phyloP scores from a whole-genome alignment of 2,797 vertebrate genomes.

The Pogoniulus pusillus region DNA sequence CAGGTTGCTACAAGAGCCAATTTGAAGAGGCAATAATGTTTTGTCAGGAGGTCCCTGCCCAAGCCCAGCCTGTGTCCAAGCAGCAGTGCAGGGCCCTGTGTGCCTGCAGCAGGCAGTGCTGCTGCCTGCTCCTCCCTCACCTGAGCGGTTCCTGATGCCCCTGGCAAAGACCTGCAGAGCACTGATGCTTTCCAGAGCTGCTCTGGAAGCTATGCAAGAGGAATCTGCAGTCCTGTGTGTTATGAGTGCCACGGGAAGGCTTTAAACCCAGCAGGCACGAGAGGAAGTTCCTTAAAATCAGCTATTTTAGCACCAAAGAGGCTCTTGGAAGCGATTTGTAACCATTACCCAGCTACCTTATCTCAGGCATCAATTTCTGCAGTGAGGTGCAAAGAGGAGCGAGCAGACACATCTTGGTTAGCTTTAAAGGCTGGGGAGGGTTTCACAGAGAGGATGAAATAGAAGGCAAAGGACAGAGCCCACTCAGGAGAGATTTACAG shows the following conservation, averaged over 20 bases:
- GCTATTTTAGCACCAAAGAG: slow-evolving; percentile 54
- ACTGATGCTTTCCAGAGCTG: background rate
- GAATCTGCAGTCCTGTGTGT: background rate
- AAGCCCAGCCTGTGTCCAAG: background rate
- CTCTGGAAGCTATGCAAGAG: background rate
- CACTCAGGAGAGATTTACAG: background rate
- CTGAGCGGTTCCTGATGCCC: background rate
- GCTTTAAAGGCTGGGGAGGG: slow-evolving; percentile 12
- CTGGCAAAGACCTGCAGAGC: background rate
- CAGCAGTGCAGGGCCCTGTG: background rate
- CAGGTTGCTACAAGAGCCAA: background rate
- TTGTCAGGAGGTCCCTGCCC: background rate
- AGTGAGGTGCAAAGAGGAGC: slow-evolving; percentile 50
- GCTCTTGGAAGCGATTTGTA: slow-evolving; percentile 44
- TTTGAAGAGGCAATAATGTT: background rate
- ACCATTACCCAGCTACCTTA: slow-evolving; percentile 57
- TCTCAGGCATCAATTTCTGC: slow-evolving; percentile 64
- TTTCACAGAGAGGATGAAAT: background rate
- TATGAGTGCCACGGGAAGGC: background rate
- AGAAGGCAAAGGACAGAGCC: background rate
- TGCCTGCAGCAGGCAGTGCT: background rate
- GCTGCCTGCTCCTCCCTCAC: background rate
- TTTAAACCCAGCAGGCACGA: slow-evolving; percentile 10
- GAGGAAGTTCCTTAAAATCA: slow-evolving; percentile 42
- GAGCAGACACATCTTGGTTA: slow-evolving; percentile 66